These are phyloP conservation scores for Drosophila melanosoma DNA, from an alignment of 2,888 invertebrate genomes.

Conservation along the genomic window DNA sequence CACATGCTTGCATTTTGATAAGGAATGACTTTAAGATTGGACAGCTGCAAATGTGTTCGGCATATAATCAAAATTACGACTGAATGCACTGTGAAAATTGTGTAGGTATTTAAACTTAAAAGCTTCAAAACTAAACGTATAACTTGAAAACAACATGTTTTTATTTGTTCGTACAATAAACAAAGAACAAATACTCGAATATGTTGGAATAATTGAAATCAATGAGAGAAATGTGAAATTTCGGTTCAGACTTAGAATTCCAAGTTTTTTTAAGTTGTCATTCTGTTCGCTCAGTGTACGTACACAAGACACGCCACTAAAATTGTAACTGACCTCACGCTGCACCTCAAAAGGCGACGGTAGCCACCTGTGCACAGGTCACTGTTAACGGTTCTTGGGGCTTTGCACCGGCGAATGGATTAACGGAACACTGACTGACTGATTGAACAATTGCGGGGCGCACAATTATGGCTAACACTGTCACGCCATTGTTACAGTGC, in stretches of 20 bases:
- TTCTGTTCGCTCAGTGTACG: constrained; percentile 33
- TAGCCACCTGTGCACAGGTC: constrained; percentile 34
- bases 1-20: constrained; percentile 2
- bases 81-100: constrained; percentile 19
- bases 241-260: background rate
- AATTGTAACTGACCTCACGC: constrained; percentile 34
- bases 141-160: background rate
- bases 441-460: constrained; percentile 36
- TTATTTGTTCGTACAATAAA: background rate
- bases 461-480: constrained; percentile 56
- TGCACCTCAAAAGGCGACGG: constrained; percentile 33
- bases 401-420: constrained; percentile 10
- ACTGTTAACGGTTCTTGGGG: background rate
- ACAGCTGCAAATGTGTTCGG: constrained; percentile 26
- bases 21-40: constrained; percentile 3
- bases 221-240: background rate
- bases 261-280: background rate
- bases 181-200: background rate
- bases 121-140: background rate
- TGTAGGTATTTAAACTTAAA: background rate
- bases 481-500: constrained; percentile 33
- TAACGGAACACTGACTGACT: constrained; percentile 17
- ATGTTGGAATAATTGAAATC: background rate
- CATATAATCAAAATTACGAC: constrained; percentile 29
- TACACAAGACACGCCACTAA: constrained; percentile 9